phyloP scores from a whole-genome alignment of 2,888 invertebrate species.

The Oscheius sp. region DNA sequence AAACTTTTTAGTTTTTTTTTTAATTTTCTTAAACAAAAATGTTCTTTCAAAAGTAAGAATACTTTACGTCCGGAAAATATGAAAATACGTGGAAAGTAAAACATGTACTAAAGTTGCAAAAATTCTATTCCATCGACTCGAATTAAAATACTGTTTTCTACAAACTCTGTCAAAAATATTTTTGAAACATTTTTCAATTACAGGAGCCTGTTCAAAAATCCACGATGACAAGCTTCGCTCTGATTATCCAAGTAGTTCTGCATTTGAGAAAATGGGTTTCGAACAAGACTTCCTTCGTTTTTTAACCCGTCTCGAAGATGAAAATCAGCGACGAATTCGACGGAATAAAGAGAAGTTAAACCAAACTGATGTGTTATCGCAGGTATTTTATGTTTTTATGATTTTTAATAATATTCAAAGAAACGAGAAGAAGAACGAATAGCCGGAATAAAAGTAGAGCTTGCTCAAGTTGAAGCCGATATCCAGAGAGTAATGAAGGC shows the following conservation, averaged over 20 bases:
- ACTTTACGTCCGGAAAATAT: too few relatives aligned
- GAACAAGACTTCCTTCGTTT: constrained; percentile 53
- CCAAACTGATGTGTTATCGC: constrained; percentile 40
- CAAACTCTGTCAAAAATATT: not conserved
- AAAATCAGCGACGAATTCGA: constrained; percentile 56
- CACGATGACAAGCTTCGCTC: constrained; percentile 94
- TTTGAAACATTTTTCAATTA: constrained; percentile 5
- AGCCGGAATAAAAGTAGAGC: constrained; percentile 33
- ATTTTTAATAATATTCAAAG: constrained; percentile 32
- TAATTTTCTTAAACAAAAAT: too few relatives aligned
- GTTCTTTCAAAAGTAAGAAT: too few relatives aligned
- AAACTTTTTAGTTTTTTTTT: not conserved
- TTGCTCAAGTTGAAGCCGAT: constrained; percentile 38
- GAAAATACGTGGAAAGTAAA: too few relatives aligned
- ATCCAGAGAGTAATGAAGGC: constrained; percentile 30
- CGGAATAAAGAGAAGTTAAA: constrained; percentile 48
- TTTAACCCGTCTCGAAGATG: constrained; percentile 50
- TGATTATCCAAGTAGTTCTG: constrained; percentile 75
- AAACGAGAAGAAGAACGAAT: constrained; percentile 48
- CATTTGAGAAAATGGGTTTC: constrained; percentile 60
- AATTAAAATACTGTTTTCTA: not conserved
- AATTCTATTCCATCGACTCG: too few relatives aligned
- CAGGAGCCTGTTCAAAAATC: constrained; percentile 85
- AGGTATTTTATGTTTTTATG: constrained; percentile 22
- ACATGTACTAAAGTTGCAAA: too few relatives aligned